These are phyloP conservation scores for Labroides dimidiatus DNA, from an alignment of 2,797 vertebrate species.

Conservation along the genomic window DNA sequence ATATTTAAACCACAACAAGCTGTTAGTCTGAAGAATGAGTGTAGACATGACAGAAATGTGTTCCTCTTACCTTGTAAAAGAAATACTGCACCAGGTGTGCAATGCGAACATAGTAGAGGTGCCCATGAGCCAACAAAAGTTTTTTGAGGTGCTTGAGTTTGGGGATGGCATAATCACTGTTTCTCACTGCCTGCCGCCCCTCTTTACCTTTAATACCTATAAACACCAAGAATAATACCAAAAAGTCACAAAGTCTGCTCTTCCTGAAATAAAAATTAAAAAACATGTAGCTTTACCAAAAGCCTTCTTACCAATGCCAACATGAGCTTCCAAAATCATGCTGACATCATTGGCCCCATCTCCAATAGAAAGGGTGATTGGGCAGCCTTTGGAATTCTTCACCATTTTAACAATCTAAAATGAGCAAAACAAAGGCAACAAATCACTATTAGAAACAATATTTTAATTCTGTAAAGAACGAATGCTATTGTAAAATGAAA, in stretches of 20 bases:
- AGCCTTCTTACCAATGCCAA: conserved; percentile 92
- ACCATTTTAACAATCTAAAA: conserved; percentile 97
- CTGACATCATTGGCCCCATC: conserved; percentile 99
- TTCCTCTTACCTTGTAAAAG: conserved; percentile 95
- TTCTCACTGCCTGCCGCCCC: conserved; percentile 95
- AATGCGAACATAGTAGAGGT: conserved; percentile 98
- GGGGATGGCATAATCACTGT: conserved; percentile 98
- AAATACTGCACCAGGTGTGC: conserved; percentile 99
- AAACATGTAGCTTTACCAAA: not conserved
- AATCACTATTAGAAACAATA: not conserved
- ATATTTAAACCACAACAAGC: conserved; percentile 12
- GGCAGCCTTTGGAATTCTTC: conserved; percentile 94
- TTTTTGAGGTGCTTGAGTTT: conserved; percentile 97
- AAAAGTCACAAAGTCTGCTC: not conserved
- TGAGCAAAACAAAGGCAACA: conserved; percentile 4
- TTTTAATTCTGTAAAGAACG: not conserved
- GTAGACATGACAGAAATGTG: not conserved
- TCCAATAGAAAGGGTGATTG: conserved; percentile 94
- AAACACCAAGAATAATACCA: conserved; percentile 31
- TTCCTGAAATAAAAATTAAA: not conserved
- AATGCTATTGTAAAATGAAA: not conserved
- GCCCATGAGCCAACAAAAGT: conserved; percentile 94
- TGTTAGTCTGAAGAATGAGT: not conserved
- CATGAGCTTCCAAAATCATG: conserved; percentile 99
- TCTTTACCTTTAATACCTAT: conserved; percentile 98